Evolutionary conservation across 2,888 invertebrate genomes (phyloP), one percentile per base, ranked within the genome.

Genomic region (Coremacera marginata): DNA sequence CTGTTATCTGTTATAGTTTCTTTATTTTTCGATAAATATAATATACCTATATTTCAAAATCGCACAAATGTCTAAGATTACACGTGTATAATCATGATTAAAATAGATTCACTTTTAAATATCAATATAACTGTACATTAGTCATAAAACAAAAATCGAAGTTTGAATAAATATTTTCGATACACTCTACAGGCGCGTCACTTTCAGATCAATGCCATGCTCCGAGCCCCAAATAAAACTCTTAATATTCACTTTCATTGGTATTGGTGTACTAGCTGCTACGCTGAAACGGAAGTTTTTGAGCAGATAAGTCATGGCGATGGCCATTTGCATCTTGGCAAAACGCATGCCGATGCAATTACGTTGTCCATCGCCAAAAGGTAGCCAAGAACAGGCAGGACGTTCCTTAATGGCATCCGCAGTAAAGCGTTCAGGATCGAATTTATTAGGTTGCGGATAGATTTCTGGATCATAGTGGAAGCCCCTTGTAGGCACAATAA

Each of bases 401-500:
- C 88, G 83, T 49, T 83, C 79, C 14, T 83, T 78, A 0, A 85
- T 83, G 31, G 87, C 86, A 51, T 88, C 88, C 0, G 85, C 82
- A 0, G 81, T 84, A 79, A 91, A 91, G 57, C 90, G 86, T 76
- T 90, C 89, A 0, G 91, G 91, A 79, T 90, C 88, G 80, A 90
- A 91, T 55, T 82, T 83, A 4, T 88, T 85, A 0, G 91, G 91
- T 34, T 91, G 84, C 0, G 89, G 87, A 81, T 89, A 90, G 63
- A 89, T 85, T 25, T 88, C 84, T 0, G 89, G 88, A 84, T 90
- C 90, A 63, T 86, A 85, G 75, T 91, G 91, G 65, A 91, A 86
- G 14, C 87, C 88, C 80, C 91, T 90, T 5, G 90, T 88, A 1
- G 92, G 91, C 76, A 93, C 89, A 37, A 91, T 87, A 0, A 92